A percentile compares a stretch with the other conserved stretches of the same genome.
These are phyloP conservation scores for Zaprionus africanus DNA, from an alignment of 1,140 invertebrate species.

Conservation along the genomic window DNA sequence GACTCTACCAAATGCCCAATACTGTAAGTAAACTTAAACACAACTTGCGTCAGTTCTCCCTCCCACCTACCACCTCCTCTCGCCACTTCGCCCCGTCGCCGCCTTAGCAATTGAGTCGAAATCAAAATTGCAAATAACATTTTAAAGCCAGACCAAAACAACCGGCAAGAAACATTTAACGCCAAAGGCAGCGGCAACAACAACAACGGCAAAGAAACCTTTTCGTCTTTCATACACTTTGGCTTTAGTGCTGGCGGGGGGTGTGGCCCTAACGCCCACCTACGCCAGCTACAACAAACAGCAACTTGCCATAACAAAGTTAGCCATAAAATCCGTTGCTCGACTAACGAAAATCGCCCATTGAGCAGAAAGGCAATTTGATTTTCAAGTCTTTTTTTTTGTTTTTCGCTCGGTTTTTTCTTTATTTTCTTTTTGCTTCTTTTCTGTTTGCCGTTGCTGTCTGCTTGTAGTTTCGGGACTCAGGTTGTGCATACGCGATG, in stretches of 20 bases:
- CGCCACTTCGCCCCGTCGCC: background rate
- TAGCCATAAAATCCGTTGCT: conserved; percentile 67
- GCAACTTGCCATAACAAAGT: conserved; percentile 58
- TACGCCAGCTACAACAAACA: conserved; percentile 10
- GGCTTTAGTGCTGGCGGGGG: conserved; percentile 3
- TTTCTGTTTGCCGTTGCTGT: conserved; percentile 13
- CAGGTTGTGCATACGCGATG: conserved; percentile 69
- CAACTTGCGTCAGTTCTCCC: conserved; percentile 11
- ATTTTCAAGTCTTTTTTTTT: conserved; percentile 45
- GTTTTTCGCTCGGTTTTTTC: conserved; percentile 16
- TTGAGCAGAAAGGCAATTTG: conserved; percentile 72
- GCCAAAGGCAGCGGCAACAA: conserved; percentile 25
- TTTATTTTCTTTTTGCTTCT: background rate
- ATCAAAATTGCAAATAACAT: conserved; percentile 53
- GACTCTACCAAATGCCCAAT: conserved; percentile 44
- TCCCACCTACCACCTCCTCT: background rate
- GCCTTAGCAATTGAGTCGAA: conserved; percentile 28
- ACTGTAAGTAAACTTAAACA: conserved; percentile 57
- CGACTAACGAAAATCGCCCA: conserved; percentile 70
- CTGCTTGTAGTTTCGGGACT: conserved; percentile 23
- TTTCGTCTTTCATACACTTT: background rate
- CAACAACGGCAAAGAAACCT: conserved; percentile 34
- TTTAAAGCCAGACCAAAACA: conserved; percentile 41
- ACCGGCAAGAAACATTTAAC: conserved; percentile 40
- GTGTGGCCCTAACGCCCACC: conserved; percentile 39